Base-by-base conservation (phyloP, 2,797 vertebrate species). In the Rhinoraja longicauda region DNA sequence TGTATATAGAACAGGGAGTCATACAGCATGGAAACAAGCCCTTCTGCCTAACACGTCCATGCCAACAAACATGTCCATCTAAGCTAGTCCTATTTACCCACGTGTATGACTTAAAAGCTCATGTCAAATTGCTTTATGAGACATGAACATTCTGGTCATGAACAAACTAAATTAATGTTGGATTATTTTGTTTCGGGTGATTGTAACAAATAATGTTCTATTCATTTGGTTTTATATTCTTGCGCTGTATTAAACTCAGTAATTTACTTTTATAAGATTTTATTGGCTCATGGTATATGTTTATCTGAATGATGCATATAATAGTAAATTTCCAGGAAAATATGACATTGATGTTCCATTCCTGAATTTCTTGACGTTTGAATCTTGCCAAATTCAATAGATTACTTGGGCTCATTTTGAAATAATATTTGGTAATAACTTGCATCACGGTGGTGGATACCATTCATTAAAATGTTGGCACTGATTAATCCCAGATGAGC, bases 111-210 rank as follows among this genome's bases (percentile, higher is more conserved):
- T 32, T 29, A 17, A 62, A 62, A 86, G 29, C 26, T 6, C 57
- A 62, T 5, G 21, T 3, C 39, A 5, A 7, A 24, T 32, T 4
- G 6, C 62, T 36, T 90, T 39, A 21, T 6, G 15, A 90, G 32
- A 32, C 24, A 2, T 10, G 2, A 5, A 73, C 32, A 12, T 39
- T 6, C 12, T 39, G 32, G 32, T 45, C 88, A 70, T 32, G 36
- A 91, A 73, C 36, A 91, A 91, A 36, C 17, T 91, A 32, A 64
- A 72, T 91, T 91, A 73, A 45, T 45, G 70, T 91, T 24, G 10
- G 9, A 39, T 53, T 10, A 91, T 64, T 45, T 72, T 24, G 26
- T 45, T 64, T 29, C 24, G 12, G 8, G 70, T 1, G 67, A 15
- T 26, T 45, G 26, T 12, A 72, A 72, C 88, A 91, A 29, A 72